Base-by-base conservation (phyloP, 2,797 vertebrate genomes). In the Hemibagrus guttatus region DNA sequence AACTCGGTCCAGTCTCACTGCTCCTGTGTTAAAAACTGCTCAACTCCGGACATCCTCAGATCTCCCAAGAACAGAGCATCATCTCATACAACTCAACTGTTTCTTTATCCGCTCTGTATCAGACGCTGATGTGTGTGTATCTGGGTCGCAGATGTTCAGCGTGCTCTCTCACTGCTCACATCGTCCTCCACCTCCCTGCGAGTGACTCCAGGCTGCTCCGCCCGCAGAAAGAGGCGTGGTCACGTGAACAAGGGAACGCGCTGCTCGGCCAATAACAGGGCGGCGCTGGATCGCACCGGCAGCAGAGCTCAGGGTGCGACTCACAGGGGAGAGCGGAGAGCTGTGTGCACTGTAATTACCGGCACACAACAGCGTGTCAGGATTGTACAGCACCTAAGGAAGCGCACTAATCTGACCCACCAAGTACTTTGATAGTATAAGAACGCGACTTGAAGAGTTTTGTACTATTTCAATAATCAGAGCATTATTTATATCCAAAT, bases 241-340 rank as follows among this genome's bases (percentile, higher is more conserved):
- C 95, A 95, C 95, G 95, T 95, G 95, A 95, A 90, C 93, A 86
- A 84, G 88, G 90, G 91, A 91, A 92, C 89, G 92, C 90, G 92
- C 91, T 52, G 42, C 17, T 66, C 42, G 17, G 17, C 81, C 63
- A 83, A 83, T 83, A 46, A 68, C 19, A 35, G 19, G 6, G 5
- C 59, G 28, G 63, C 11, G n/a, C 46, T 54, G n/a, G 63, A 14
- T 81, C 46, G n/a, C 19, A 83, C 81, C 63, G n/a, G 26, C 63
- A 83, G 81, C 81, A 83, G n/a, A 83, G 4, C 92, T 92, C 93
- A 93, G 92, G 95, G 94, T 93, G 94, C 63, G 79, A 81, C 59
- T 81, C 58, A 49, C 23, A 80, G 56, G 56, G 26, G 79, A 88
- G 88, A 91, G 14, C 59, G n/a, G 61, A 89, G 87, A 91, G 89